These are phyloP conservation scores for Drosophila maculinotata DNA, from an alignment of 2,888 invertebrate species.

Conservation along the genomic window DNA sequence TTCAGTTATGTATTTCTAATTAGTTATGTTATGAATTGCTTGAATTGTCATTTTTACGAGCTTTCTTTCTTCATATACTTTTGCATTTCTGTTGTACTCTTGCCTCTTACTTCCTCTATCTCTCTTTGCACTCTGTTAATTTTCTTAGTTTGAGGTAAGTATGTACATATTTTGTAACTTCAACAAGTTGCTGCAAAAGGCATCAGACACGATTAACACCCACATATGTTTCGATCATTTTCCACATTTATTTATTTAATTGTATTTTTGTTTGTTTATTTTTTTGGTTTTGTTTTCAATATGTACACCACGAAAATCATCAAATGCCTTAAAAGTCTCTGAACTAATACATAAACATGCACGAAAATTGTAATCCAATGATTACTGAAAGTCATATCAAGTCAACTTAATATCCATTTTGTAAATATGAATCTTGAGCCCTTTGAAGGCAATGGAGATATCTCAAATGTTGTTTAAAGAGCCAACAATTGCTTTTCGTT, in stretches of 20 bases:
- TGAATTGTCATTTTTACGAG: slow-evolving; percentile 25
- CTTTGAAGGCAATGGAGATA: slow-evolving; percentile 1
- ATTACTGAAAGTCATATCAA: slow-evolving; percentile 7
- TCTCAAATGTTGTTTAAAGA: slow-evolving; percentile 16
- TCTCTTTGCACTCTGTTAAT: slow-evolving; percentile 31
- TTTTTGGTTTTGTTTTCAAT: slow-evolving; percentile 26
- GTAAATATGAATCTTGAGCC: slow-evolving; percentile 11
- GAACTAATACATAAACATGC: slow-evolving; percentile 25
- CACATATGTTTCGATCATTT: slow-evolving; percentile 55
- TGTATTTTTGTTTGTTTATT: slow-evolving; percentile 21
- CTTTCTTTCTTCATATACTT: slow-evolving; percentile 4
- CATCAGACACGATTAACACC: slow-evolving; percentile 39
- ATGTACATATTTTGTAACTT: slow-evolving; percentile 46
- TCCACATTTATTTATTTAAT: slow-evolving; percentile 30
- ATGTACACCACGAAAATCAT: slow-evolving; percentile 84
- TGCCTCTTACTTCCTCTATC: slow-evolving; percentile 8
- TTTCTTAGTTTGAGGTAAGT: slow-evolving; percentile 67
- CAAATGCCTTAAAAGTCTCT: slow-evolving; percentile 71
- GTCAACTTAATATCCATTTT: slow-evolving; percentile 13
- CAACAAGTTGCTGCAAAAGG: slow-evolving; percentile 42
- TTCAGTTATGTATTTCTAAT: slow-evolving; percentile 20
- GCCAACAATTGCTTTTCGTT: slow-evolving; percentile 73
- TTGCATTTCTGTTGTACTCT: slow-evolving; percentile 1
- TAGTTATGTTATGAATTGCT: slow-evolving; percentile 23
- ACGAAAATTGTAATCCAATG: slow-evolving; percentile 25